Evolutionary conservation across 2,888 invertebrate species (phyloP), one percentile per base, ranked within the genome.

Genomic region (Neoitamus cyanurus): DNA sequence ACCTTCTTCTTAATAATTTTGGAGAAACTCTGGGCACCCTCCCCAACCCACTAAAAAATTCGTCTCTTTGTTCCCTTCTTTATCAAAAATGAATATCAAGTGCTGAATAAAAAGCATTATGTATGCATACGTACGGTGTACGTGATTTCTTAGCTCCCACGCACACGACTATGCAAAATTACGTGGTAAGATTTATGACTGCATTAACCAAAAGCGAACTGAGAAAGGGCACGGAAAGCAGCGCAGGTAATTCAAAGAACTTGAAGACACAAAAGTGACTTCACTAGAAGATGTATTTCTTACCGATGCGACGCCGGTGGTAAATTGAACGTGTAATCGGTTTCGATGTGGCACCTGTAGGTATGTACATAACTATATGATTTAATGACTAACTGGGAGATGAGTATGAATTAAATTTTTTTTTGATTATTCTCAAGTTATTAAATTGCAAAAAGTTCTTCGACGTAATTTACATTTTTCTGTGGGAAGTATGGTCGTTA

Each of bases 11-110:
- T n/a, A n/a, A n/a, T n/a, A n/a, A n/a, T 20, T 48, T n/a, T 48
- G 6, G 15, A 7, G 0, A 20, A 20, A 15, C 48, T 46, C 2
- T 46, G n/a, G n/a, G 13, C n/a, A 7, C 7, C 6, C 48, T 48
- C 48, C 7, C 34, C 7, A 5, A 48, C 48, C 7, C 58, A 25
- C 9, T 58, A 15, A 9, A 20, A 58, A 58, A 58, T 20, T 58
- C 7, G 20, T 7, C 9, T 15, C 9, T 58, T 58, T n/a, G 5
- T 58, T 25, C 25, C 20, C 9, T 20, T 2, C 15, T 72, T 72
- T 72, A 72, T 72, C 72, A 72, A 34, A 72, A 72, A 72, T 58
- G 30, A 72, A 72, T 72, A 72, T 72, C 72, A 34, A 72, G 30
- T 31, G 31, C 72, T 31, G 20, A 72, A 34, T 34, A 72, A 72